Base-by-base conservation (phyloP, 2,113 vertebrate genomes). In the Sylvilagus bachmani region DNA sequence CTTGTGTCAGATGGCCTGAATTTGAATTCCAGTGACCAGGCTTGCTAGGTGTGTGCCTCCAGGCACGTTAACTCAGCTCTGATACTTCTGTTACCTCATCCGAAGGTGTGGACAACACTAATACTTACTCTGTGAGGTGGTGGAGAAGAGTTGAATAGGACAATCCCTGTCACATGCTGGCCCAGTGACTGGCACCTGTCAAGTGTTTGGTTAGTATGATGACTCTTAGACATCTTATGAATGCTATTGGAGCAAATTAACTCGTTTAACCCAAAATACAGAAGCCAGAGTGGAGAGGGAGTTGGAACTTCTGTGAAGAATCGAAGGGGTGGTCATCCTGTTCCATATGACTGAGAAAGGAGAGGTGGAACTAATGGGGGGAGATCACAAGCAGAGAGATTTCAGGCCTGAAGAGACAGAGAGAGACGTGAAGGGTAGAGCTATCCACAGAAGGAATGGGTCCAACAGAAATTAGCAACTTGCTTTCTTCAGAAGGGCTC, bases 401-500 rank as follows among this genome's bases (percentile, higher is more conserved):
- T 82, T 55, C 62, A 91, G 91, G 77, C 71, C 38, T n/a, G n/a
- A n/a, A n/a, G n/a, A n/a, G 53, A 62, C 74, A 51, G 38, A 84
- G 79, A 73, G 66, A 87, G 95, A 12, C 10, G 2, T 29, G 73
- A 61, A 9, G 38, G 44, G 49, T 8, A 69, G n/a, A 86, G 73
- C 14, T 71, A 9, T 16, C 2, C 31, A 61, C 24, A 85, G 44
- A 85, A 73, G 33, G 69, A 77, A 33, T 36, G 24, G 10, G 17
- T 29, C 36, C 36, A 51, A 69, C 27, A 64, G 49, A 88, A 95
- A 31, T 2, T 7, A 25, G 38, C 70, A 58, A 11, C 51, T 77
- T 25, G 36, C 22, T 80, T 31, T 89, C 12, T 21, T 24, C 29
- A 78, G 53, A 89, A 51, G 49, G 36, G 12, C 29, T 88, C 24